Evolutionary conservation across 2,113 vertebrate species (phyloP).

Genomic region (Herpailurus yagouaroundi): DNA sequence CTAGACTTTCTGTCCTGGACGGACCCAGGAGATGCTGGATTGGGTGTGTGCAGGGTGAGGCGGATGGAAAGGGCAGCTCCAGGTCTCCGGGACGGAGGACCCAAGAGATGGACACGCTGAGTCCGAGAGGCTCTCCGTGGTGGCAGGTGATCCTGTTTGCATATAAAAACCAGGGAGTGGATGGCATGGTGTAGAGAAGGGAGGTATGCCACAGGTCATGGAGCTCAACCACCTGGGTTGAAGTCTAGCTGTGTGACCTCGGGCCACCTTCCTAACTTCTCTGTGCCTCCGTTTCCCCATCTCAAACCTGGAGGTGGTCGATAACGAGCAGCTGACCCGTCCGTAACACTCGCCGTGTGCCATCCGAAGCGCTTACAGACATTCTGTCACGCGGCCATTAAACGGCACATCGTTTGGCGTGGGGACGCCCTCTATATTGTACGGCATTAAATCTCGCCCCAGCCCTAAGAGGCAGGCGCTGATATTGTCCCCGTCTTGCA

Average conservation of each 20-base stretch:
- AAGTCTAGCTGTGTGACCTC: not conserved
- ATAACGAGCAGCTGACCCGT: not conserved
- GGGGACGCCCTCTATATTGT: not conserved
- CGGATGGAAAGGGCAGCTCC: not conserved
- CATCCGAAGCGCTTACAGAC: rapidly evolving
- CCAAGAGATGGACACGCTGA: rapidly evolving
- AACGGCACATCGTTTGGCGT: not conserved
- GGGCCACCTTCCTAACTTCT: not conserved
- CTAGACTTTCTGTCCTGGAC: not conserved
- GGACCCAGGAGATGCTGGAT: not conserved
- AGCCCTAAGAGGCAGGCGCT: not conserved
- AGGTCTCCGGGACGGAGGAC: not conserved
- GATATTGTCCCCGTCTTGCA: not conserved
- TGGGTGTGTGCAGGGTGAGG: not conserved
- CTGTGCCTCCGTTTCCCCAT: not conserved
- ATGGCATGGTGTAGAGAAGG: rapidly evolving
- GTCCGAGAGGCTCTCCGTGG: not conserved
- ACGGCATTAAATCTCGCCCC: not conserved
- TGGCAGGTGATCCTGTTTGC: not conserved
- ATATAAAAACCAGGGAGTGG: not conserved
- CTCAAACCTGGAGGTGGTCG: not conserved
- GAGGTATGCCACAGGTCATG: rapidly evolving
- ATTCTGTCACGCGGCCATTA: too few relatives aligned
- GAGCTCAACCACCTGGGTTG: not conserved
- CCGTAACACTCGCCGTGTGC: not conserved